Evolutionary conservation across 2,113 vertebrate genomes (phyloP).

Genomic region (Ceratotherium simum): DNA sequence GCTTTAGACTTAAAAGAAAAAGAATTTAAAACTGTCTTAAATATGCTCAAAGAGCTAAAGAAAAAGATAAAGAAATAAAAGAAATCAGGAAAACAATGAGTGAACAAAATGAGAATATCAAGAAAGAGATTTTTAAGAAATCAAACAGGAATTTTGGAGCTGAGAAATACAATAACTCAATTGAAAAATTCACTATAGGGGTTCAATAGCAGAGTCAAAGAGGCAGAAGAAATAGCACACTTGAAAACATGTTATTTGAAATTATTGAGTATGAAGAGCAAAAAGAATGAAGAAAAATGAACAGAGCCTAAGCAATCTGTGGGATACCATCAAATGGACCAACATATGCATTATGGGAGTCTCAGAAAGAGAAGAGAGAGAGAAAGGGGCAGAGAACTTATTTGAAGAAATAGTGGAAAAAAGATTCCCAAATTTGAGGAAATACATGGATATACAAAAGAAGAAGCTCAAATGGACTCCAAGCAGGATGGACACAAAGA

Average conservation of each 20-base stretch:
- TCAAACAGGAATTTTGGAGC: background rate
- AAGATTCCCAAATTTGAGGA: background rate
- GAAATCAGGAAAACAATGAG: background rate
- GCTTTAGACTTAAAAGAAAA: background rate
- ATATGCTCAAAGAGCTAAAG: background rate
- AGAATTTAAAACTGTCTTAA: background rate
- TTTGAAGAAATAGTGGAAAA: background rate
- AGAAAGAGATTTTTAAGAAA: background rate
- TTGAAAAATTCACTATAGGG: background rate
- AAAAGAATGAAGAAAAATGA: background rate
- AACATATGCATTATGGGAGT: background rate
- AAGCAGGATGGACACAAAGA: background rate
- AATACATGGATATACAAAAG: background rate
- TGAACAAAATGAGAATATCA: background rate
- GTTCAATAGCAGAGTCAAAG: background rate
- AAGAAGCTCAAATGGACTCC: background rate
- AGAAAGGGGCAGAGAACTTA: background rate
- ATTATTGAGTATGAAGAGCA: background rate
- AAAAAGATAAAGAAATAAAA: background rate
- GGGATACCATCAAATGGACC: background rate
- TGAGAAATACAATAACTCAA: background rate
- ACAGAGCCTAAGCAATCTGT: background rate
- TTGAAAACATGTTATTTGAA: background rate
- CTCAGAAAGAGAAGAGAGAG: background rate
- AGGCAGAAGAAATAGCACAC: background rate